These are phyloP conservation scores for Oenanthe oenanthe DNA, from an alignment of 2,113 vertebrate species.

Conservation along the genomic window DNA sequence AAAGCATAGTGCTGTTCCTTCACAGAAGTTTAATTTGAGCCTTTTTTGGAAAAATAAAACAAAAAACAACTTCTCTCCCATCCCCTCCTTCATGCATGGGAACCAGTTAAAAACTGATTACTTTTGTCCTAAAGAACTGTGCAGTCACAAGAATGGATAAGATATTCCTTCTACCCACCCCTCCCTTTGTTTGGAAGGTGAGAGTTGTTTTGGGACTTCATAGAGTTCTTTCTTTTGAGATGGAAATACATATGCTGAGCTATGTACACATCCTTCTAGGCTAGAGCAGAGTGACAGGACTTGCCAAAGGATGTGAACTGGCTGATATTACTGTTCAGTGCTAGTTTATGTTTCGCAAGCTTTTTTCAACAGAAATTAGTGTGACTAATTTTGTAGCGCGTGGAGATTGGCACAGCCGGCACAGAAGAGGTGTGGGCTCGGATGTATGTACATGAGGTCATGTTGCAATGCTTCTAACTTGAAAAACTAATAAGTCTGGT, in stretches of 20 bases:
- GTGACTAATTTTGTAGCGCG: neutral
- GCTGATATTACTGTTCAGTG: neutral
- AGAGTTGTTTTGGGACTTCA: neutral
- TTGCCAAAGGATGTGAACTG: neutral
- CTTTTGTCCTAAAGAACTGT: neutral
- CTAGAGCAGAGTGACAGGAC: neutral
- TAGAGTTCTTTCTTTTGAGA: neutral
- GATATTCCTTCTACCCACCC: neutral
- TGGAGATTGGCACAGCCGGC: neutral
- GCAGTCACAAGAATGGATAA: neutral
- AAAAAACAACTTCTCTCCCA: neutral
- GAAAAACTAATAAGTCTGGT: neutral
- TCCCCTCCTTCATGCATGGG: fast-evolving
- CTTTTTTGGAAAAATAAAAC: neutral
- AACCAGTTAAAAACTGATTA: neutral
- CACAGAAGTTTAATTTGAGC: neutral
- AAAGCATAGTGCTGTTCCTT: neutral
- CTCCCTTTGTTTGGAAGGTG: neutral
- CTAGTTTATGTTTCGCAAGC: neutral
- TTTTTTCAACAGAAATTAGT: neutral
- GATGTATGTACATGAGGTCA: neutral
- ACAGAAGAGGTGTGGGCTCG: neutral
- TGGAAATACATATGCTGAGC: neutral
- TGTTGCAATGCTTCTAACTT: neutral
- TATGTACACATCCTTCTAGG: neutral